A percentile compares a stretch with the other conserved stretches of the same genome.
Evolutionary conservation across 2,113 vertebrate species (phyloP).

Genomic region (Macaca nemestrina): DNA sequence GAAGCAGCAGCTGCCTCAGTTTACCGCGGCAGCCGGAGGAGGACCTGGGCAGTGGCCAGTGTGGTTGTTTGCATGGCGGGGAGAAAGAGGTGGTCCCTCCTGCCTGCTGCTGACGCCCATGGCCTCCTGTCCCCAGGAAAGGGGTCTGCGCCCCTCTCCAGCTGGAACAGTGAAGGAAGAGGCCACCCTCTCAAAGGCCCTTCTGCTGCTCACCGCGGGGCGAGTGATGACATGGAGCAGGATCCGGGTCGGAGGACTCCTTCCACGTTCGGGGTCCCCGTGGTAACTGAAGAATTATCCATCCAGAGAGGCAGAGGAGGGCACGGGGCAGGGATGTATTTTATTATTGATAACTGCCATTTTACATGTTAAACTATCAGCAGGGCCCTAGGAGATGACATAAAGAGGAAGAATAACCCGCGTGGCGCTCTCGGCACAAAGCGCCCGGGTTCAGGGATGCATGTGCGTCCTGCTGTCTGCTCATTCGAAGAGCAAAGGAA

Average conservation of each 20-base stretch:
- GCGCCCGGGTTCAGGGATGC: rapidly evolving
- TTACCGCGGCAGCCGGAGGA: not conserved
- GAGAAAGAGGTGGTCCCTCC: not conserved
- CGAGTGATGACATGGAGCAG: rapidly evolving
- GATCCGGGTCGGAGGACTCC: not conserved
- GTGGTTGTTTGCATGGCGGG: not conserved
- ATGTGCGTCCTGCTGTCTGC: not conserved
- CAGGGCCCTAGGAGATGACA: not conserved
- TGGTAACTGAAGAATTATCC: not conserved
- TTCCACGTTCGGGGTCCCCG: rapidly evolving
- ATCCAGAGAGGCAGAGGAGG: not conserved
- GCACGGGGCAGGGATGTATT: rapidly evolving
- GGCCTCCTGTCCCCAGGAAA: rapidly evolving
- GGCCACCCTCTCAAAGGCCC: not conserved
- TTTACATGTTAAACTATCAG: rapidly evolving
- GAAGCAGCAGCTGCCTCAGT: not conserved
- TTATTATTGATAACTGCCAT: not conserved
- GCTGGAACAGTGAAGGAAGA: rapidly evolving
- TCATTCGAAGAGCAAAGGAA: rapidly evolving
- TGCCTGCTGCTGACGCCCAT: rapidly evolving
- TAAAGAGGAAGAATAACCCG: rapidly evolving
- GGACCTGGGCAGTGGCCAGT: rapidly evolving
- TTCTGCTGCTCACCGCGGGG: not conserved
- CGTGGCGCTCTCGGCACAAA: rapidly evolving
- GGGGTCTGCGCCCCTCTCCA: not conserved